Evolutionary conservation across 2,113 vertebrate species (phyloP), one percentile per base, ranked within the genome.

Genomic region (Vidua chalybeata): DNA sequence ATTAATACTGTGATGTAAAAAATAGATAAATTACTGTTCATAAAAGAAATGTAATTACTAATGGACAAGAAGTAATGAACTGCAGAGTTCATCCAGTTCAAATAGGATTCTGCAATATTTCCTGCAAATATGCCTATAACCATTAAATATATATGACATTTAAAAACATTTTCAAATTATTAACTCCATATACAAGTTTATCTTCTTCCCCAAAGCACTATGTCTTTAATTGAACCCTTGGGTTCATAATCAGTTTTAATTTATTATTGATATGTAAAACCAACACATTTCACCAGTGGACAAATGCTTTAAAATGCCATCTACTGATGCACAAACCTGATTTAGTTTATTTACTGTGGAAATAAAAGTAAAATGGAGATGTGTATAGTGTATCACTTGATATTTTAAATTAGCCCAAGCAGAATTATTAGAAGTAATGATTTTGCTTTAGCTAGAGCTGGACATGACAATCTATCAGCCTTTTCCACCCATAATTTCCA

Each of bases 171-270:
- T 95, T 88, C 66, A 93, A 96, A 97, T 95, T 92, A 76, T 66
- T 84, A 94, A 84, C 90, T 96, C 80, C 58, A 90, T 35, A 35
- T 39, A 79, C 84, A 92, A 96, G 83, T 92, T 67, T 93, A 86
- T 97, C 90, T 76, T 77, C 87, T 86, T 94, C 67, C 89, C 87
- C 64, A 84, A 93, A 96, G 95, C 76, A 84, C 68, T 69, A 45
- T 73, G 33, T 78, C 95, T 92, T 95, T 97, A 97, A 98, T 91
- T 96, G 95, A 95, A 66, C 94, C 92, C 94, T 90, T 91, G 82
- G 91, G 96, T 92, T 94, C 39, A 11, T 82, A 96, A 96, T 93
- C 75, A 82, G 80, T 96, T 96, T 96, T 94, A 96, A 97, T 97
- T 97, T 94, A 94, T 96, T 96, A 94, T 84, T 92, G 67, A 87